phyloP scores from a whole-genome alignment of 1,140 invertebrate genomes.

The Hyles euphorbiae region DNA sequence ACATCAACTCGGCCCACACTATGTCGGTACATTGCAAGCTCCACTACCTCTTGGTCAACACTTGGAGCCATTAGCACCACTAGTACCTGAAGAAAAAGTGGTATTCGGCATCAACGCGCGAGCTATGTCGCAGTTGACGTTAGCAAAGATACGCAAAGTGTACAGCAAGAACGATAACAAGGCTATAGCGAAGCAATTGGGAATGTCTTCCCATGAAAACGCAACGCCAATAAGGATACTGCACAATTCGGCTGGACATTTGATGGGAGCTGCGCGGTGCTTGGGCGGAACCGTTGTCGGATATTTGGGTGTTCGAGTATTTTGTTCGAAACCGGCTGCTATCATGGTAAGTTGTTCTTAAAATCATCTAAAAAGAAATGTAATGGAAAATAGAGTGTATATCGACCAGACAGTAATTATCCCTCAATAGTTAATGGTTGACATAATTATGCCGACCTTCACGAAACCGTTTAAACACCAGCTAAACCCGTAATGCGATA shows the following conservation, averaged over 20 bases:
- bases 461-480: too few species aligned
- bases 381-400: background rate
- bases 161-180: slow-evolving; percentile 98
- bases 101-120: slow-evolving; percentile 97
- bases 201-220: slow-evolving; percentile 98
- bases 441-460: too few species aligned
- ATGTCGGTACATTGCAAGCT: slow-evolving; percentile 91
- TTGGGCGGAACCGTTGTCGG: slow-evolving; percentile 98
- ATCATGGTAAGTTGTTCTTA: slow-evolving; percentile 79
- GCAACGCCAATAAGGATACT: slow-evolving; percentile 97
- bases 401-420: background rate
- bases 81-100: slow-evolving; percentile 95
- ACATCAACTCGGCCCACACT: slow-evolving; percentile 92
- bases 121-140: slow-evolving; percentile 94
- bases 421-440: background rate
- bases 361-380: too few species aligned
- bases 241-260: slow-evolving; percentile 96
- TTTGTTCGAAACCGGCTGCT: slow-evolving; percentile 95
- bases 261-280: slow-evolving; percentile 93
- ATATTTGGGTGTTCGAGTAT: slow-evolving; percentile 95
- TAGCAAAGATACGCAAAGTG: slow-evolving; percentile 97
- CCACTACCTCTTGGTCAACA: slow-evolving; percentile 81
- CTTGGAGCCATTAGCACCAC: slow-evolving; percentile 79
- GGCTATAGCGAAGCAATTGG: slow-evolving; percentile 97
- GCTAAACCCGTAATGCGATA: too few species aligned